A percentile compares a stretch with the other conserved stretches of the same genome.
These are phyloP conservation scores for Panopea generosa DNA, from an alignment of 2,888 invertebrate species.

Conservation along the genomic window DNA sequence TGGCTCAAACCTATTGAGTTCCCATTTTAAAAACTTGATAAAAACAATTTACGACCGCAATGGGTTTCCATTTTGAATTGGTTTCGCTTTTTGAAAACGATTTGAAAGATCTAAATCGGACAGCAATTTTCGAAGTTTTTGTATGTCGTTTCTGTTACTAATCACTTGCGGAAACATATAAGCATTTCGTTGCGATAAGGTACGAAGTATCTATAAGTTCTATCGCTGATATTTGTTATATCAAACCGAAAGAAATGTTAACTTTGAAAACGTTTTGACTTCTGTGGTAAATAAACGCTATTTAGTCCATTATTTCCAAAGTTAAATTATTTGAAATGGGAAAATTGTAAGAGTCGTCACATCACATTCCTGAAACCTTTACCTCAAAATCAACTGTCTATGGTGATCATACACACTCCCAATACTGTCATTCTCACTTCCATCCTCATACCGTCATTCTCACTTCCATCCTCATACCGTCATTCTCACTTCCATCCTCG, in stretches of 20 bases:
- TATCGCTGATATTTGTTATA: not conserved
- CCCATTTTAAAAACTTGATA: slow-evolving; percentile 14
- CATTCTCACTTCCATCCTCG: too few relatives aligned
- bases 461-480: too few relatives aligned
- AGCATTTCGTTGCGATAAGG: not conserved
- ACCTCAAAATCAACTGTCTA: not conserved
- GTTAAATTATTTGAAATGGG: not conserved
- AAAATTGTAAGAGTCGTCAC: not conserved
- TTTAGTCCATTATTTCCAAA: not conserved
- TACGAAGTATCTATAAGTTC: not conserved
- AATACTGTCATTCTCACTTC: not conserved
- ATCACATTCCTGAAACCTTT: not conserved
- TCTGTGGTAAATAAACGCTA: not conserved
- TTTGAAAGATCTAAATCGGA: slow-evolving; percentile 5
- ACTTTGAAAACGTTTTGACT: not conserved
- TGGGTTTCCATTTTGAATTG: slow-evolving; percentile 20
- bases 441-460: too few relatives aligned
- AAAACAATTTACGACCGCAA: not conserved
- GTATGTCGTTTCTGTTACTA: not conserved
- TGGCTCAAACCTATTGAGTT: slow-evolving; percentile 4
- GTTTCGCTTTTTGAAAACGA: slow-evolving; percentile 6
- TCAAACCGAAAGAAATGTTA: not conserved
- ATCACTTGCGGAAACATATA: not conserved
- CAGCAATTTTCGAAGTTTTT: not conserved
- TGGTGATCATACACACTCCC: not conserved